phyloP scores from a whole-genome alignment of 2,113 vertebrate species.

The Oceanodroma tethys region DNA sequence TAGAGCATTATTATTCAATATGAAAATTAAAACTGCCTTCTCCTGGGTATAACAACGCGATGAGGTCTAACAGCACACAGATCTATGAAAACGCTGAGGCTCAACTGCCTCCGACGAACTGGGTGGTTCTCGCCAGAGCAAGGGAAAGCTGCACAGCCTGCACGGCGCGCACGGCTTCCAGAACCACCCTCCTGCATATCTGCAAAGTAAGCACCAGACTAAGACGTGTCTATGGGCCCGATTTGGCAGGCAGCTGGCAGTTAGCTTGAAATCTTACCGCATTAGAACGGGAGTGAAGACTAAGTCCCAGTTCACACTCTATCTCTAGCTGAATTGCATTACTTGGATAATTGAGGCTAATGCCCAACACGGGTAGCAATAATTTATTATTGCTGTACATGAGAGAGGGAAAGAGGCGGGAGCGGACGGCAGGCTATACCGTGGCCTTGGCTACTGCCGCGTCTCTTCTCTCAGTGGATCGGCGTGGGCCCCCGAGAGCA shows the following conservation, averaged over 20 bases:
- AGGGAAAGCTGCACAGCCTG: neutral
- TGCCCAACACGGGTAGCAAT: neutral
- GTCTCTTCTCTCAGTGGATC: neutral
- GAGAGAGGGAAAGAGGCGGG: neutral
- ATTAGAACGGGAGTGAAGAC: neutral
- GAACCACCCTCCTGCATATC: neutral
- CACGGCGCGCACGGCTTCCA: neutral
- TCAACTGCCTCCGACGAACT: neutral
- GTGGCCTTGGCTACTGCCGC: neutral
- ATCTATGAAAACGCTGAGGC: neutral
- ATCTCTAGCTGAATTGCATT: neutral
- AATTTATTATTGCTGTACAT: neutral
- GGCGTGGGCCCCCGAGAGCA: accelerated
- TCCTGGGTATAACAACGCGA: neutral
- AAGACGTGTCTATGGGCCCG: accelerated
- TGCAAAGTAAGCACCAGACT: neutral
- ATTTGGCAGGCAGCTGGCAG: neutral
- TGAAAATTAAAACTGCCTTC: conserved; percentile 46
- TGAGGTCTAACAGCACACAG: neutral
- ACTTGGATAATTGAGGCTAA: neutral
- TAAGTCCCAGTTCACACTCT: too few relatives aligned
- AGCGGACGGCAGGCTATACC: accelerated
- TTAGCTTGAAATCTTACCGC: neutral
- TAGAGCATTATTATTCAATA: conserved; percentile 50
- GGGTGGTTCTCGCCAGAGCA: neutral